Evolutionary conservation across 2,888 invertebrate genomes (phyloP).

Genomic region (Molorchus minor): DNA sequence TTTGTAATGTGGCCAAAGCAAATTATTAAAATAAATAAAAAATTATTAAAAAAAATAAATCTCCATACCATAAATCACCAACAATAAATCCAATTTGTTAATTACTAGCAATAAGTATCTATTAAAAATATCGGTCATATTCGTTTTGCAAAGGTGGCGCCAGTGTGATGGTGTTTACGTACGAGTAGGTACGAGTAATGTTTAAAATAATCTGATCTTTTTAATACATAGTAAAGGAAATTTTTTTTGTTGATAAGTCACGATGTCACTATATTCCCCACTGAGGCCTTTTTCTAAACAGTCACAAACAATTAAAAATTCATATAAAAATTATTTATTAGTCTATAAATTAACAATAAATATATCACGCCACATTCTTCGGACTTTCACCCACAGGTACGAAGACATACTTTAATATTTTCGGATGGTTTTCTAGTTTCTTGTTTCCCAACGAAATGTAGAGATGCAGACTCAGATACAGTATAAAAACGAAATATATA

Average conservation of each 20-base stretch:
- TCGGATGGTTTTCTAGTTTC: slow-evolving; percentile 35
- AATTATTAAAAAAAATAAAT: too few species aligned
- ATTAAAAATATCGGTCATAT: too few species aligned
- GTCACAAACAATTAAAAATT: not conserved
- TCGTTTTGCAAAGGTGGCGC: not conserved
- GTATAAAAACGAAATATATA: slow-evolving; percentile 43
- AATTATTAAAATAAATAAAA: too few species aligned
- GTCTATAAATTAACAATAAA: slow-evolving; percentile 6
- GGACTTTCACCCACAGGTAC: slow-evolving; percentile 18
- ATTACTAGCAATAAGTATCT: too few species aligned
- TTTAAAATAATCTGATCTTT: not conserved
- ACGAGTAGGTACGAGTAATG: not conserved
- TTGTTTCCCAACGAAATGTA: slow-evolving; percentile 45
- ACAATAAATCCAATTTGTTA: too few species aligned
- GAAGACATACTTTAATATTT: slow-evolving; percentile 46
- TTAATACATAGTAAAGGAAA: not conserved
- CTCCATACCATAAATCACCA: too few species aligned
- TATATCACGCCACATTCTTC: not conserved
- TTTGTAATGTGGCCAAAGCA: too few species aligned
- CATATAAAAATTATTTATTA: slow-evolving; percentile 7
- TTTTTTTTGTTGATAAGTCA: not conserved
- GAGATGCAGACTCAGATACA: slow-evolving; percentile 47
- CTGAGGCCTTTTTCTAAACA: too few species aligned
- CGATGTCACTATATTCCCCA: not conserved
- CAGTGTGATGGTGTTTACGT: not conserved